Evolutionary conservation across 2,888 invertebrate species (phyloP).

Genomic region (Eristalinus aeneus): DNA sequence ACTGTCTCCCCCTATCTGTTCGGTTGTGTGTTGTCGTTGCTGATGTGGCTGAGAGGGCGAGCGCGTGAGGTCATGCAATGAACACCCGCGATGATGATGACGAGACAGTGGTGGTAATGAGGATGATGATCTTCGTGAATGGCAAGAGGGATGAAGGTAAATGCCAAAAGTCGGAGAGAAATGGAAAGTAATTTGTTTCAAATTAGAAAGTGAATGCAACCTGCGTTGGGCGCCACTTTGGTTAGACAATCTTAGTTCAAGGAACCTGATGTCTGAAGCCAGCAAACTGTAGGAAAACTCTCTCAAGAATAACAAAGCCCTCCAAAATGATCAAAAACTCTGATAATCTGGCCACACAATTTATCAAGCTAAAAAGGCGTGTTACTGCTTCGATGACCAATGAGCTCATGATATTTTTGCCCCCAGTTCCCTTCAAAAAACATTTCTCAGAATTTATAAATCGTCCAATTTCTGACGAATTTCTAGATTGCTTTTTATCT

Average conservation of each 20-base stretch:
- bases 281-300: too few species aligned
- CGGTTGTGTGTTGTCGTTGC: background rate
- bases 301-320: too few species aligned
- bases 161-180: slow-evolving; percentile 7
- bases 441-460: background rate
- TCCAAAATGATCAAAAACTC: too few species aligned
- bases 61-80: slow-evolving; percentile 42
- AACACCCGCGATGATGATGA: slow-evolving; percentile 20
- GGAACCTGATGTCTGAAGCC: too few species aligned
- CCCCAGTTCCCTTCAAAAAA: background rate
- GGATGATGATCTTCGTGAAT: slow-evolving; percentile 23
- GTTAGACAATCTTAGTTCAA: background rate
- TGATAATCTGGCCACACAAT: too few species aligned
- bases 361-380: too few species aligned
- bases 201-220: background rate
- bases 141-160: slow-evolving; percentile 12
- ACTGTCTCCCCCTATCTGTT: background rate
- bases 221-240: background rate
- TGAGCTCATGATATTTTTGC: too few species aligned
- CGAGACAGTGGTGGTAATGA: background rate
- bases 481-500: background rate
- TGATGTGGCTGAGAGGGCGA: slow-evolving; percentile 18
- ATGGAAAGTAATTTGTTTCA: background rate
- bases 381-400: too few species aligned
- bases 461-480: background rate